Evolutionary conservation across 2,888 invertebrate genomes (phyloP).

Genomic region (Priocnemis perturbator): DNA sequence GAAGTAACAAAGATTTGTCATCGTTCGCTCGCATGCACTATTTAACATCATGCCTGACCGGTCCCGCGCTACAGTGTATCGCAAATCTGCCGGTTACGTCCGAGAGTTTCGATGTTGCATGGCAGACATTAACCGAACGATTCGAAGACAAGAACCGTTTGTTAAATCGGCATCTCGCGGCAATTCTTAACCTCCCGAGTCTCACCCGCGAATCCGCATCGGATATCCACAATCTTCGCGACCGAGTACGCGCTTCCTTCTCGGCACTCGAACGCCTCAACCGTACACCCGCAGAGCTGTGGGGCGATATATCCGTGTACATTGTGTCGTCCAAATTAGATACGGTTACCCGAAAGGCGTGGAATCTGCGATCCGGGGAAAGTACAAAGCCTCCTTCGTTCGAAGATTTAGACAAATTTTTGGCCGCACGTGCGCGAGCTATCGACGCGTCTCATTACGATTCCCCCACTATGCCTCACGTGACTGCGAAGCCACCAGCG

Average conservation of each 20-base stretch:
- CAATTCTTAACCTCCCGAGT: not conserved
- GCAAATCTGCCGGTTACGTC: not conserved
- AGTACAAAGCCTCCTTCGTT: not conserved
- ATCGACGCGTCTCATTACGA: not conserved
- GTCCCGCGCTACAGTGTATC: not conserved
- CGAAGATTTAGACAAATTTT: not conserved
- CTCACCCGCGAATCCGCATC: not conserved
- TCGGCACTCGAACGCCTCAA: not conserved
- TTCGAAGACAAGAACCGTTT: not conserved
- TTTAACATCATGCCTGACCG: not conserved
- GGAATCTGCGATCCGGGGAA: not conserved
- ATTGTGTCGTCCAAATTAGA: not conserved
- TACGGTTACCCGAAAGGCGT: not conserved
- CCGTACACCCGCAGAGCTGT: not conserved
- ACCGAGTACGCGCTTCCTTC: not conserved
- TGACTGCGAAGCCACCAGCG: too few species aligned
- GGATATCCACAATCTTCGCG: not conserved
- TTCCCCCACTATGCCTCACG: too few species aligned
- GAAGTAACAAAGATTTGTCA: not conserved
- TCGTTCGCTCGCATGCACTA: slow-evolving; percentile 10
- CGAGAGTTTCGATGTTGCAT: slow-evolving; percentile 1
- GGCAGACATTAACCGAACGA: not conserved
- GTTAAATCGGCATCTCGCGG: not conserved
- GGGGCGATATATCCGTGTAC: slow-evolving; percentile 1
- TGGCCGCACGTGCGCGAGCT: not conserved